phyloP scores from a whole-genome alignment of 2,113 vertebrate species.

The Acrocephalus kingi region DNA sequence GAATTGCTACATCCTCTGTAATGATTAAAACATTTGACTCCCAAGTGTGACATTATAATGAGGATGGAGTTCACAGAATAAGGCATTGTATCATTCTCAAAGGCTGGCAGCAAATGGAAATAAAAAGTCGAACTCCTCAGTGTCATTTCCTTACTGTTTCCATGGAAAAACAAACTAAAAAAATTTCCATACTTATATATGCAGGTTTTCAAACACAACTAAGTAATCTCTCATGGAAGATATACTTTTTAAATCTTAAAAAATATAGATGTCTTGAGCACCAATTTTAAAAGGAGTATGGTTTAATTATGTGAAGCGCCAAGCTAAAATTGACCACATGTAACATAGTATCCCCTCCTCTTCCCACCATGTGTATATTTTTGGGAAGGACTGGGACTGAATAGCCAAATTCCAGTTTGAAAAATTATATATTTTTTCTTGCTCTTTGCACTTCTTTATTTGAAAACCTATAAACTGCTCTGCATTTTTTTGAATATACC shows the following conservation, averaged over 20 bases:
- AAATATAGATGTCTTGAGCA: background rate
- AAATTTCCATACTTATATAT: background rate
- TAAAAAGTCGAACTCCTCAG: background rate
- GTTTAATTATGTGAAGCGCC: background rate
- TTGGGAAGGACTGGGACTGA: background rate
- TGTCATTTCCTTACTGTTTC: background rate
- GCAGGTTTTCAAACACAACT: background rate
- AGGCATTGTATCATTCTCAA: background rate
- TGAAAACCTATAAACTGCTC: background rate
- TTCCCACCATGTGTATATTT: background rate
- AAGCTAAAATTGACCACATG: background rate
- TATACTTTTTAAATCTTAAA: background rate
- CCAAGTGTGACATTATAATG: slow-evolving; percentile 39
- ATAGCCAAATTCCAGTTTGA: background rate
- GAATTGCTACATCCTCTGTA: slow-evolving; percentile 39
- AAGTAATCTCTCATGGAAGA: background rate
- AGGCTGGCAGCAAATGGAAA: background rate
- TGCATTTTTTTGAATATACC: background rate
- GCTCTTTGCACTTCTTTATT: background rate
- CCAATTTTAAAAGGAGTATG: background rate
- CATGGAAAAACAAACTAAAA: background rate
- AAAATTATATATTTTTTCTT: background rate
- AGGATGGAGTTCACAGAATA: slow-evolving; percentile 3
- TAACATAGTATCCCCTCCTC: background rate
- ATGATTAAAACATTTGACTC: slow-evolving; percentile 60